phyloP scores from a whole-genome alignment of 2,888 invertebrate species.

The Phyllotreta cruciferae region DNA sequence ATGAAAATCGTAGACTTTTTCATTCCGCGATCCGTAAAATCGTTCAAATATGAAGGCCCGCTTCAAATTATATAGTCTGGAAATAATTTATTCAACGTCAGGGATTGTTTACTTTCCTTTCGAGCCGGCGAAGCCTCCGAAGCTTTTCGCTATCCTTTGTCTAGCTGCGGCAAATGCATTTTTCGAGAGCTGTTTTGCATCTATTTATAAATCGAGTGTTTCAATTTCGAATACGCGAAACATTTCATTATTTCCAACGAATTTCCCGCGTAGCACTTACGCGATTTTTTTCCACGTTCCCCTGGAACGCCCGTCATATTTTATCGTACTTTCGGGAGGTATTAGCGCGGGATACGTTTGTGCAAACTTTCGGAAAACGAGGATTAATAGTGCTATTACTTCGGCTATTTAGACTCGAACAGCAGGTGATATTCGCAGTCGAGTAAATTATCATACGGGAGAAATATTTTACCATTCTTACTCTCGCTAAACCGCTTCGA shows the following conservation, averaged over 20 bases:
- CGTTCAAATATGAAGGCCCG: too few species aligned
- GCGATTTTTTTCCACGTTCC: slow-evolving; percentile 13
- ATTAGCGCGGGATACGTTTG: slow-evolving; percentile 13
- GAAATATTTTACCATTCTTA: neutral
- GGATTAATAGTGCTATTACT: slow-evolving; percentile 22
- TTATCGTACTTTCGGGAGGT: slow-evolving; percentile 18
- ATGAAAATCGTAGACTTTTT: too few species aligned
- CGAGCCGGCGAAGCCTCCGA: too few species aligned
- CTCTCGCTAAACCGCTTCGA: slow-evolving; percentile 1
- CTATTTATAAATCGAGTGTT: too few species aligned
- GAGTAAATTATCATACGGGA: slow-evolving; percentile 18
- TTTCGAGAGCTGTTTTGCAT: too few species aligned
- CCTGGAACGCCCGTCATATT: slow-evolving; percentile 18
- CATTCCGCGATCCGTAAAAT: too few species aligned
- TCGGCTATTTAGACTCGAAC: slow-evolving; percentile 15
- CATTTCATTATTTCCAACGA: neutral
- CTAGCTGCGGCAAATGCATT: too few species aligned
- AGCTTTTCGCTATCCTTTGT: too few species aligned
- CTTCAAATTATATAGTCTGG: too few species aligned
- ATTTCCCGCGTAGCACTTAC: slow-evolving; percentile 5
- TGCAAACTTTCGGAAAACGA: slow-evolving; percentile 15
- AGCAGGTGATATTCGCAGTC: slow-evolving; percentile 20
- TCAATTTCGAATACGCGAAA: too few species aligned
- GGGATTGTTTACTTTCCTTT: too few species aligned
- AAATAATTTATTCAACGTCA: too few species aligned